Conservation (phyloP, 92 coral and sea anemone species). For the Plumapathes pennacea region DNA sequence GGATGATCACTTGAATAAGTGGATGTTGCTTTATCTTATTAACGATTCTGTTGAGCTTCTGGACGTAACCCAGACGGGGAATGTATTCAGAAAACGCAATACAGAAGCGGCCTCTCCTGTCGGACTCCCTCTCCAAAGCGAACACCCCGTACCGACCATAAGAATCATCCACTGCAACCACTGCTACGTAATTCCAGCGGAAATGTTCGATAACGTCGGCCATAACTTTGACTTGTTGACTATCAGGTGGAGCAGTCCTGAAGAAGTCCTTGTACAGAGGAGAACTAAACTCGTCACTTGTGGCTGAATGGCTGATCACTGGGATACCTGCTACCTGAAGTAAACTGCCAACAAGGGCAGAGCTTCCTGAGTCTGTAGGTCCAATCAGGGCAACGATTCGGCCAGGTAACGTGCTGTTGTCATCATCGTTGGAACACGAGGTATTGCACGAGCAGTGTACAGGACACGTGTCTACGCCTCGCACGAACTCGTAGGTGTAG, state of each 20-base stretch:
- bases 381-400: slow-evolving; percentile 71
- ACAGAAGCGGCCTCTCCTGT: slow-evolving; percentile 60
- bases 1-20: slow-evolving; percentile 57
- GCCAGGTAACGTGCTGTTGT: neutral
- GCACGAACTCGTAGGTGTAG: slow-evolving; percentile 55
- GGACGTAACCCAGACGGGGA: slow-evolving; percentile 64
- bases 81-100: slow-evolving; percentile 71
- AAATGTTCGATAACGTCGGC: slow-evolving; percentile 68
- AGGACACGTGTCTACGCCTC: slow-evolving; percentile 27
- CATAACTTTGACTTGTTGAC: slow-evolving; percentile 81
- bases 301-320: slow-evolving; percentile 70
- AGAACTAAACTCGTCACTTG: slow-evolving; percentile 74
- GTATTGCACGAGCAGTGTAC: neutral
- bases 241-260: slow-evolving; percentile 81
- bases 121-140: slow-evolving; percentile 69
- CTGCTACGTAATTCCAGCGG: slow-evolving; percentile 72
- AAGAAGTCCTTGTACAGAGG: slow-evolving; percentile 65
- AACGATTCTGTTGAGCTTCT: slow-evolving; percentile 48
- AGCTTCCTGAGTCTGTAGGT: slow-evolving; percentile 71
- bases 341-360: slow-evolving; percentile 65
- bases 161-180: slow-evolving; percentile 79
- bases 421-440: neutral
- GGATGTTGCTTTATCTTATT: slow-evolving; percentile 61
- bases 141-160: slow-evolving; percentile 82
- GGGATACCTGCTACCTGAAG: slow-evolving; percentile 70